Evolutionary conservation across 2,113 vertebrate genomes (phyloP), one percentile per base, ranked within the genome.

Genomic region (Holacanthus passer): DNA sequence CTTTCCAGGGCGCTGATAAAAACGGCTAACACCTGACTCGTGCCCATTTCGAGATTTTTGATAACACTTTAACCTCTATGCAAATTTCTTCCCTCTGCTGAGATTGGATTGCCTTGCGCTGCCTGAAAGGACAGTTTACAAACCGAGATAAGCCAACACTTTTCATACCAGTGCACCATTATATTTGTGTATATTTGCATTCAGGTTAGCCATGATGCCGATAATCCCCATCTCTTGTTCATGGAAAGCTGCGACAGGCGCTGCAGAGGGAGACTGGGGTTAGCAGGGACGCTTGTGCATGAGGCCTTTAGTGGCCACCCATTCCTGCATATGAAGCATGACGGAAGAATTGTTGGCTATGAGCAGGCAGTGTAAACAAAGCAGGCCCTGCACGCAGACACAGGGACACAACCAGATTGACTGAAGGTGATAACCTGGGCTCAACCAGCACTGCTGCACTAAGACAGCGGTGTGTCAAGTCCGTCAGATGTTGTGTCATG

Each of bases 111-210:
- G 68, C 35, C n/a, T 16, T 16, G 14, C 10, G 4, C 31, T 31
- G 22, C 22, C 58, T 77, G 27, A 81, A 47, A 69, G 35, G 52
- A 63, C 50, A 22, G 60, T 31, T 70, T 27, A 77, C 58, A 47
- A 73, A 73, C 68, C 37, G 13, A 77, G 47, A 88, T 84, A 87
- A 56, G 35, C 60, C 22, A 64, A 63, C 62, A 56, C 39, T 4
- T 13, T 58, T 81, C 24, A 56, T 48, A 12, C 55, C 47, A 39
- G 11, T 24, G 29, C 37, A 35, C 77, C 22, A 0, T 56, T 75
- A 43, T 39, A 62, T 71, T 72, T 77, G 24, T 35, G 7, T 68
- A 37, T 63, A 73, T 86, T 89, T 88, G 64, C 83, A 88, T 88
- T 55, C 7, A 43, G 65, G 52, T 80, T 76, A 73, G 6, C 67